phyloP scores from a whole-genome alignment of 2,797 vertebrate species.

The Pagetopsis macropterus region DNA sequence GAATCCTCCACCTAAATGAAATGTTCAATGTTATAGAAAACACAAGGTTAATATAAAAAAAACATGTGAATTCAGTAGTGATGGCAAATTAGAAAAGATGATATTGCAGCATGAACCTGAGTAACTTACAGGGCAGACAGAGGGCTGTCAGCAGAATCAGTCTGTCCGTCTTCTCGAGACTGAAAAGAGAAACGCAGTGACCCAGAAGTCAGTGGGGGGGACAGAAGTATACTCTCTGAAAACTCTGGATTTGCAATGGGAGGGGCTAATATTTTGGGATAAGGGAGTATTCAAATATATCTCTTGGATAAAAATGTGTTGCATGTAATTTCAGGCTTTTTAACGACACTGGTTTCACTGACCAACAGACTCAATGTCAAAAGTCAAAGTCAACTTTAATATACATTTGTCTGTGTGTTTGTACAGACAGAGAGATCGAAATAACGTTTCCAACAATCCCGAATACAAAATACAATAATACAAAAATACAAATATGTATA shows the following conservation, averaged over 20 bases:
- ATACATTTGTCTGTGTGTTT: too few relatives aligned
- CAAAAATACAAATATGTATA: too few relatives aligned
- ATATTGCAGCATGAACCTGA: background rate
- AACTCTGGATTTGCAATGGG: constrained; percentile 17
- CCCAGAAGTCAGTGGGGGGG: background rate
- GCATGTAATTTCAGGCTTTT: background rate
- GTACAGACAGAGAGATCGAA: too few relatives aligned
- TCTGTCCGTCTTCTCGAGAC: constrained; percentile 35
- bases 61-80: too few relatives aligned
- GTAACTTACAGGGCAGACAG: constrained; percentile 38
- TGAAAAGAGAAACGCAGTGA: constrained; percentile 2
- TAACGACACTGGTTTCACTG: background rate
- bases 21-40: too few relatives aligned
- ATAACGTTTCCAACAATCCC: too few relatives aligned
- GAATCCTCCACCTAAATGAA: too few relatives aligned
- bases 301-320: too few relatives aligned
- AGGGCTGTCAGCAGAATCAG: constrained; percentile 31
- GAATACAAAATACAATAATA: too few relatives aligned
- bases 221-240: background rate
- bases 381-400: too few relatives aligned
- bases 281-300: background rate
- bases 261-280: background rate
- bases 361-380: background rate
- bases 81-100: too few relatives aligned
- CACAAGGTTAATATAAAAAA: too few relatives aligned